phyloP scores from a whole-genome alignment of 1,140 invertebrate genomes.

The Pachyrhynchus sulphureomaculatus region DNA sequence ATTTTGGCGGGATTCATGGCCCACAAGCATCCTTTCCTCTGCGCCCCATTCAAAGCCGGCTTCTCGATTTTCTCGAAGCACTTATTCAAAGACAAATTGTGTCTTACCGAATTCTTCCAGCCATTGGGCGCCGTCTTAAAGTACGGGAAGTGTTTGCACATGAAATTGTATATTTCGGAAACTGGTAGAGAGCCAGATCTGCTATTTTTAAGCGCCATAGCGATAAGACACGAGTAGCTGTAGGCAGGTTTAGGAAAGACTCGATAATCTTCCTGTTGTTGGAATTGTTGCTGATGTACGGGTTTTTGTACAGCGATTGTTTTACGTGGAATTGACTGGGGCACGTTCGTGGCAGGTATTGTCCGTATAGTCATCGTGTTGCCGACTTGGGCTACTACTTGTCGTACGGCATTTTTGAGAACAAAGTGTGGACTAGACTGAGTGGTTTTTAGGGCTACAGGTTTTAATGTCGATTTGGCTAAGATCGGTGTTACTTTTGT shows the following conservation, averaged over 20 bases:
- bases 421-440: conserved; percentile 10
- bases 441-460: conserved; percentile 22
- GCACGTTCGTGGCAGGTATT: conserved; percentile 14
- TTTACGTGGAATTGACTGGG: conserved; percentile 37
- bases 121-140: conserved; percentile 96
- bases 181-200: conserved; percentile 91
- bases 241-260: conserved; percentile 94
- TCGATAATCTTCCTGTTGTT: conserved; percentile 59
- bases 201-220: conserved; percentile 96
- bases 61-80: conserved; percentile 98
- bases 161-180: conserved; percentile 98
- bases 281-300: conserved; percentile 21
- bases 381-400: conserved; percentile 43
- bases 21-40: conserved; percentile 90
- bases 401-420: conserved; percentile 29
- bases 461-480: conserved; percentile 41
- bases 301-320: neutral
- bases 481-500: conserved; percentile 47
- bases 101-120: conserved; percentile 97
- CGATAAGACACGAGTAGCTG: conserved; percentile 92
- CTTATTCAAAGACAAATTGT: conserved; percentile 95
- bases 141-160: conserved; percentile 97
- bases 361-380: conserved; percentile 41
- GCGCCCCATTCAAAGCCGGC: conserved; percentile 75
- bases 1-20: conserved; percentile 94